phyloP scores from a whole-genome alignment of 2,797 vertebrate species.

The Microctenopoma steveboyesi region DNA sequence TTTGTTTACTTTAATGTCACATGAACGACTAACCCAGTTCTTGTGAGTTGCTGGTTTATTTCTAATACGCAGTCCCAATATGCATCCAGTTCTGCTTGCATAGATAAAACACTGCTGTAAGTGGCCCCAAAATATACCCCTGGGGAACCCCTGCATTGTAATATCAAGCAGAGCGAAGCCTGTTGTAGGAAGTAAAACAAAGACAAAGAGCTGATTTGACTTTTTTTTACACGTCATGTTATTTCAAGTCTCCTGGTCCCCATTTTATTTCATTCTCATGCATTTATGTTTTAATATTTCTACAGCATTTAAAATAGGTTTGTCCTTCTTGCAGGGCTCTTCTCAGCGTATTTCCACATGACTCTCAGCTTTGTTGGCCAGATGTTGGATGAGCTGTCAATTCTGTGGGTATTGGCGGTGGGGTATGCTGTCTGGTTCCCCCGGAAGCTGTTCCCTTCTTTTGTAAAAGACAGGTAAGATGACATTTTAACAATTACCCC shows the following conservation, averaged over 20 bases:
- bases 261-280: not conserved
- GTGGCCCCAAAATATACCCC: not conserved
- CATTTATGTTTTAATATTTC: not conserved
- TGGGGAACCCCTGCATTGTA: not conserved
- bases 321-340: conserved; percentile 81
- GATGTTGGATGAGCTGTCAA: conserved; percentile 93
- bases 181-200: too few relatives aligned
- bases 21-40: not conserved
- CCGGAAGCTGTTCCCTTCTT: conserved; percentile 86
- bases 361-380: conserved; percentile 95
- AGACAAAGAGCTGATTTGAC: too few relatives aligned
- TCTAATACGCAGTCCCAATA: not conserved
- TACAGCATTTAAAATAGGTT: not conserved
- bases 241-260: not conserved
- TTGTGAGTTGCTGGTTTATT: not conserved
- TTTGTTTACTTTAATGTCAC: not conserved
- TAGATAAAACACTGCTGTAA: not conserved
- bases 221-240: too few relatives aligned
- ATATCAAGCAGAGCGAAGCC: not conserved
- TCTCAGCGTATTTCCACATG: conserved; percentile 96
- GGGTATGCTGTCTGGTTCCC: conserved; percentile 92
- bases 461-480: conserved; percentile 88
- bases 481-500: not conserved
- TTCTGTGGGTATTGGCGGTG: conserved; percentile 90
- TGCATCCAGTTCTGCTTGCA: not conserved